These are phyloP conservation scores for Agrenia bidenticulata DNA, from an alignment of 2,888 invertebrate genomes.

Conservation along the genomic window DNA sequence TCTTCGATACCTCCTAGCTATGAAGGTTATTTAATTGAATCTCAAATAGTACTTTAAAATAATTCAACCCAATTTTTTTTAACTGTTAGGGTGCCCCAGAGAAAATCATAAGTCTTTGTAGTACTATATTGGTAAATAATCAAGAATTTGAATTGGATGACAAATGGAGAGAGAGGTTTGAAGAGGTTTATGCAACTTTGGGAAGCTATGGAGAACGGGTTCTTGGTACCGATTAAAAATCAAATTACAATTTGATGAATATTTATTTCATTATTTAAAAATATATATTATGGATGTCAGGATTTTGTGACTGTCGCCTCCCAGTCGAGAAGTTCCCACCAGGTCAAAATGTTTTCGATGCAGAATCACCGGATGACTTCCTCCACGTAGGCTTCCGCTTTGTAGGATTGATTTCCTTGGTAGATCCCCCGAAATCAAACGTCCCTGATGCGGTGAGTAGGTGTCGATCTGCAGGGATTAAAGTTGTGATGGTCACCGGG, in stretches of 20 bases:
- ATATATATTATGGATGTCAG: too few species aligned
- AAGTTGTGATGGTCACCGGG: constrained; percentile 82
- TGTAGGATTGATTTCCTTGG: constrained; percentile 70
- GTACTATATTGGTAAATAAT: constrained; percentile 62
- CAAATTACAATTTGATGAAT: too few species aligned
- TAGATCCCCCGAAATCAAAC: constrained; percentile 68
- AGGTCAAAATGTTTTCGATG: constrained; percentile 61
- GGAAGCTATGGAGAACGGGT: constrained; percentile 85
- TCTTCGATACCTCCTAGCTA: constrained; percentile 64
- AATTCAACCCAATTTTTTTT: too few species aligned
- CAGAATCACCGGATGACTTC: constrained; percentile 65
- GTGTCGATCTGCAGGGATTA: constrained; percentile 69
- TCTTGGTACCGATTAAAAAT: constrained; percentile 59
- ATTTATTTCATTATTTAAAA: too few species aligned
- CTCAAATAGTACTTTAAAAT: not conserved
- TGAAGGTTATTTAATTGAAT: constrained; percentile 62
- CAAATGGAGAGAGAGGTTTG: constrained; percentile 62
- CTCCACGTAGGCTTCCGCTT: constrained; percentile 65
- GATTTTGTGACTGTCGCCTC: constrained; percentile 58
- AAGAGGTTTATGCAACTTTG: constrained; percentile 70
- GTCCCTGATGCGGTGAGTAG: constrained; percentile 69
- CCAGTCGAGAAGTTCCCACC: constrained; percentile 59
- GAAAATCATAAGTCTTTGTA: constrained; percentile 67
- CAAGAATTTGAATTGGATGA: constrained; percentile 60
- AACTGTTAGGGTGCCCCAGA: constrained; percentile 67